These are phyloP conservation scores for Lanistes nyassanus DNA, from an alignment of 1,140 invertebrate species.

Conservation along the genomic window DNA sequence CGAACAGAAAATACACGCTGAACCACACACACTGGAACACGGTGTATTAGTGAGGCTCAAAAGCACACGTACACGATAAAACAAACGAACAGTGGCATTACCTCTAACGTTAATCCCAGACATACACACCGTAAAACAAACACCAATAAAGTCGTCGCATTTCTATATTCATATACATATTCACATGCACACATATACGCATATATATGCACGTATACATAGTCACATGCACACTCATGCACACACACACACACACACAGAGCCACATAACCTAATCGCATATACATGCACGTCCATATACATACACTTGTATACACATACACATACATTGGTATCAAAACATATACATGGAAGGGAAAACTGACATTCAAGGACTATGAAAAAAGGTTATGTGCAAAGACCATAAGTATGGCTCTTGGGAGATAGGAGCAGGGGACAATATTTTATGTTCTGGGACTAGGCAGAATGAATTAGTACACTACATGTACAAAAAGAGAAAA, in stretches of 20 bases:
- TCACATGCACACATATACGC: neutral
- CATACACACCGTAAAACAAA: neutral
- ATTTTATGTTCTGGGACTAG: too few relatives aligned
- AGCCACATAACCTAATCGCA: neutral
- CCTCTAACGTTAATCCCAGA: neutral
- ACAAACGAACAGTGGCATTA: neutral
- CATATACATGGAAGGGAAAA: too few relatives aligned
- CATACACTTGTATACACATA: neutral
- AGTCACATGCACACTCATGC: neutral
- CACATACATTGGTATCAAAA: neutral
- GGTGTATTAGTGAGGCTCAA: neutral
- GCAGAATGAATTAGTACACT: too few relatives aligned
- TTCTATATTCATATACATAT: neutral
- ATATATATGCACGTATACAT: neutral
- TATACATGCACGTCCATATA: neutral
- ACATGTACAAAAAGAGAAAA: too few relatives aligned
- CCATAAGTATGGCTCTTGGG: too few relatives aligned
- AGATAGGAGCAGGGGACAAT: too few relatives aligned
- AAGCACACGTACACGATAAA: neutral
- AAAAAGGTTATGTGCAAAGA: too few relatives aligned
- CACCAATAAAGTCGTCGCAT: too few relatives aligned
- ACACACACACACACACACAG: constrained; percentile 13
- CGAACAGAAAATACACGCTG: neutral
- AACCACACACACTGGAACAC: neutral
- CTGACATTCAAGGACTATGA: too few relatives aligned